Evolutionary conservation across 2,113 vertebrate genomes (phyloP).

Genomic region (Paratilapia polleni): DNA sequence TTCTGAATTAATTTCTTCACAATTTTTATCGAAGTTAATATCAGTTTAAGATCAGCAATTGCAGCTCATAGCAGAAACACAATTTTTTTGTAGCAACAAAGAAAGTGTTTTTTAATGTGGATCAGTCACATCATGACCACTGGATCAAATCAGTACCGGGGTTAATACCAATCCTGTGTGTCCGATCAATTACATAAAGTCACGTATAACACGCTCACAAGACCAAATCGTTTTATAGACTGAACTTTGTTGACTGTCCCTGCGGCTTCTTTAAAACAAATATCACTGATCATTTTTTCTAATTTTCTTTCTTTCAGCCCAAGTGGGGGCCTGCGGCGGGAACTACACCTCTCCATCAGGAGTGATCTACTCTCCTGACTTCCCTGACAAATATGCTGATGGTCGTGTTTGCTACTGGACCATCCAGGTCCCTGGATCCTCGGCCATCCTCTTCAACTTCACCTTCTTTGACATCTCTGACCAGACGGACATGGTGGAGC

Average conservation of each 20-base stretch:
- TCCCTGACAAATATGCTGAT: slow-evolving; percentile 88
- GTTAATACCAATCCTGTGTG: neutral
- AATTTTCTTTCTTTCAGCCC: slow-evolving; percentile 77
- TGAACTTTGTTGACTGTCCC: neutral
- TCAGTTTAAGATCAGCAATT: accelerated
- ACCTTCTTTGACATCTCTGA: slow-evolving; percentile 94
- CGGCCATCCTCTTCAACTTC: slow-evolving; percentile 90
- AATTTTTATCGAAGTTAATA: neutral
- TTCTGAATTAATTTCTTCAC: neutral
- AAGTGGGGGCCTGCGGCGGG: slow-evolving; percentile 92
- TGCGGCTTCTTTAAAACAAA: neutral
- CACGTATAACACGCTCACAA: neutral
- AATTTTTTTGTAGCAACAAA: neutral
- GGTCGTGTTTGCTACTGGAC: slow-evolving; percentile 96
- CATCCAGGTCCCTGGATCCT: slow-evolving; percentile 88
- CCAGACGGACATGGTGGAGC: slow-evolving; percentile 94
- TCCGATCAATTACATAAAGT: neutral
- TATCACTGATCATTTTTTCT: neutral
- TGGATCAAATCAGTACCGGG: no score
- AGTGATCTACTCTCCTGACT: slow-evolving; percentile 95
- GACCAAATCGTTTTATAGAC: neutral
- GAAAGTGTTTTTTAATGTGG: neutral
- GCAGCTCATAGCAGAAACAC: no score
- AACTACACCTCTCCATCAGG: slow-evolving; percentile 88
- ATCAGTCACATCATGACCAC: no score